phyloP scores from a whole-genome alignment of 1,140 invertebrate species.

The Eciton burchellii region DNA sequence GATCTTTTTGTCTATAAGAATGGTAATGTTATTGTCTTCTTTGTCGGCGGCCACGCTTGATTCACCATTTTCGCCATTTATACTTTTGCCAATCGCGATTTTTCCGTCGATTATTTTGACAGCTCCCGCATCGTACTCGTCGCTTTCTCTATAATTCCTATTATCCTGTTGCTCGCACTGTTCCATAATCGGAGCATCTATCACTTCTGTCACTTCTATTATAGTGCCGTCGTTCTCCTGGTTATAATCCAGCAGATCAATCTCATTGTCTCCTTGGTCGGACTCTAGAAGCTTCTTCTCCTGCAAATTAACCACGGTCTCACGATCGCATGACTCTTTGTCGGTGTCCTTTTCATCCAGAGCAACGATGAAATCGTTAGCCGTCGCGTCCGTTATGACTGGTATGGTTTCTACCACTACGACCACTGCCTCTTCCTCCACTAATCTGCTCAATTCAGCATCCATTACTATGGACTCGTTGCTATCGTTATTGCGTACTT shows the following conservation, averaged over 20 bases:
- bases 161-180: slow-evolving; percentile 4
- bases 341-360: slow-evolving; percentile 54
- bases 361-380: slow-evolving; percentile 50
- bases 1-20: slow-evolving; percentile 36
- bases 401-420: slow-evolving; percentile 70
- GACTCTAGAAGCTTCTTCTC: slow-evolving; percentile 35
- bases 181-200: slow-evolving; percentile 45
- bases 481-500: background rate
- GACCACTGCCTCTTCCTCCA: slow-evolving; percentile 58
- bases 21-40: background rate
- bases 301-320: background rate
- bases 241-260: slow-evolving; percentile 69
- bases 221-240: slow-evolving; percentile 58
- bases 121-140: background rate
- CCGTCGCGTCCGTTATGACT: slow-evolving; percentile 16
- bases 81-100: background rate
- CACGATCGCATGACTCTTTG: slow-evolving; percentile 14
- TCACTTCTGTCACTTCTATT: slow-evolving; percentile 65
- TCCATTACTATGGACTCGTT: slow-evolving; percentile 52
- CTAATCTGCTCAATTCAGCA: slow-evolving; percentile 61
- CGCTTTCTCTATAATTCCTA: background rate
- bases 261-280: slow-evolving; percentile 44
- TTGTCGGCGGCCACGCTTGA: background rate
- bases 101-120: background rate
- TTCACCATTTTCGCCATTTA: slow-evolving; percentile 25